phyloP scores from a whole-genome alignment of 2,888 invertebrate species.

The Mesorhabditis belari region DNA sequence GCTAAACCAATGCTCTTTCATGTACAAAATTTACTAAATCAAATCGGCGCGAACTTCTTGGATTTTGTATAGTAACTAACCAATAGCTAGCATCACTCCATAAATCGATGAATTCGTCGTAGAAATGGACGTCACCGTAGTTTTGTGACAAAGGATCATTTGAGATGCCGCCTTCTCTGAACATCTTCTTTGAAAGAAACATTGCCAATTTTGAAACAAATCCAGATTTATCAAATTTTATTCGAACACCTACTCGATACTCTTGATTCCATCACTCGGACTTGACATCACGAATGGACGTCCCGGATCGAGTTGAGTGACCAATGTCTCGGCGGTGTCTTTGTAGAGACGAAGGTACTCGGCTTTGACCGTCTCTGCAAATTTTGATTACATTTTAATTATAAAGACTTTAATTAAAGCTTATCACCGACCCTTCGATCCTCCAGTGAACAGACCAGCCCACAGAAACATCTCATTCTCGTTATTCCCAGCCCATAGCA shows the following conservation, averaged over 20 bases:
- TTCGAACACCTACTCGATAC: conserved; percentile 12
- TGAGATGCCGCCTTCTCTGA: conserved; percentile 66
- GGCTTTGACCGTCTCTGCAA: conserved; percentile 19
- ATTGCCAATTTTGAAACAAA: too few species aligned
- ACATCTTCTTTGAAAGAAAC: too few species aligned
- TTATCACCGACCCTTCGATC: background rate
- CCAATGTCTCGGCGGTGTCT: conserved; percentile 66
- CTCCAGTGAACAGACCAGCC: background rate
- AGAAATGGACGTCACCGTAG: conserved; percentile 83
- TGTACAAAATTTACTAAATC: too few species aligned
- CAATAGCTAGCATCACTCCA: conserved; percentile 76
- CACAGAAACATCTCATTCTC: conserved; percentile 85
- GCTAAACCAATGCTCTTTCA: too few species aligned
- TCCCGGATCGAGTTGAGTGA: conserved; percentile 63
- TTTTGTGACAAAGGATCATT: conserved; percentile 70
- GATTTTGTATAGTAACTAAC: too few species aligned
- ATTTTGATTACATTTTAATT: background rate
- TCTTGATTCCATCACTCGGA: conserved; percentile 75
- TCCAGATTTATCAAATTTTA: background rate
- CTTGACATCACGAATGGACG: conserved; percentile 76
- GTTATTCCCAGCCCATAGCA: conserved; percentile 87
- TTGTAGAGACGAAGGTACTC: conserved; percentile 67
- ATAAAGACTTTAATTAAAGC: background rate
- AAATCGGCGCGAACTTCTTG: too few species aligned
- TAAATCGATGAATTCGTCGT: conserved; percentile 71